Base-by-base conservation (phyloP, 2,888 invertebrate species). In the Drosophila trichaetosa region DNA sequence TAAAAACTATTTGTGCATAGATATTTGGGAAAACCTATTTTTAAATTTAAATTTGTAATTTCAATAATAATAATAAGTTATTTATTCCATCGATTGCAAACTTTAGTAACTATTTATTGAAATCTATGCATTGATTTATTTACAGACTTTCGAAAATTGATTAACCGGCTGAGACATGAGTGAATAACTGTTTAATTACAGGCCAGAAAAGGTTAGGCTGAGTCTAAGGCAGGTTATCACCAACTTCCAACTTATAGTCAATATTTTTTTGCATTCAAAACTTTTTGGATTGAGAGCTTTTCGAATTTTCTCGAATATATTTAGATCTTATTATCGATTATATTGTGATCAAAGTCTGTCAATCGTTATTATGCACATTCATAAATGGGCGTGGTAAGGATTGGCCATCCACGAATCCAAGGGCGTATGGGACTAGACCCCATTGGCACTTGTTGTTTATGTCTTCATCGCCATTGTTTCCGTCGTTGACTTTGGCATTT, bases 401-500 rank as follows among this genome's bases (percentile, higher is more conserved):
- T 46, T 46, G 24, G 16, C 24, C 16, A 46, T 46, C 24, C 46
- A 46, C 24, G 4, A 46, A 24, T 46, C 16, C 2, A 42, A 11
- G 42, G 21, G 42, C 5, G 46, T 24, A 2, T 24, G 24, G 53
- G 38, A 42, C 48, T 31, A 7, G 48, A 58, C n/a, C 38, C 67
- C 36, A 38, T 36, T 64, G 60, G 33, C 57, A 59, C 52, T 59
- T 64, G 46, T 51, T 27, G 59, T 36, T 51, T 11, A 29, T 21
- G 49, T 42, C 34, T 33, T 13, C 24, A 11, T 34, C 24, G 18
- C 21, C 42, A 34, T 51, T 58, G 76, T 40, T 82, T 79, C 78
- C 79, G 81, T 84, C 76, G 79, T 80, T 90, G 89, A 90, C 87
- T 90, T 87, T 80, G 87, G 79, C 83, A 80, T 89, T 87, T 82